Evolutionary conservation across 2,888 invertebrate genomes (phyloP).

Genomic region (Epistrophe eligans): DNA sequence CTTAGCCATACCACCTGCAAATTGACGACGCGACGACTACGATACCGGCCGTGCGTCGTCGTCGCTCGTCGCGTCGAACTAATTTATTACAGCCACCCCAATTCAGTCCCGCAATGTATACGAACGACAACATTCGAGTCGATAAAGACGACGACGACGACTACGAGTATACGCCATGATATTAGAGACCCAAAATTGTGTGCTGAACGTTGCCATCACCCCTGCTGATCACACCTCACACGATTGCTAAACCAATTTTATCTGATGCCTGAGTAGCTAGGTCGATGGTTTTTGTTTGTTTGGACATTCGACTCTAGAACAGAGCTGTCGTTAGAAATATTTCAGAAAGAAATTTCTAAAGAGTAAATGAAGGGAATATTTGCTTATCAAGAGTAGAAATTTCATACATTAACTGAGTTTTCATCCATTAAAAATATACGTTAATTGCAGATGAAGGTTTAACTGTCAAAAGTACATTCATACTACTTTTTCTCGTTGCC

Average conservation of each 20-base stretch:
- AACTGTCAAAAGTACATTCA: too few species aligned
- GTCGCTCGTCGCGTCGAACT: slow-evolving; percentile 14
- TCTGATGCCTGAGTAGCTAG: slow-evolving; percentile 35
- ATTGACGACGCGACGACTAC: background rate
- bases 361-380: background rate
- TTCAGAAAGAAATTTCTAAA: background rate
- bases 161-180: background rate
- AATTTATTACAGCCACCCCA: slow-evolving; percentile 51
- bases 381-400: too few species aligned
- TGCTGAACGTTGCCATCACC: slow-evolving; percentile 26
- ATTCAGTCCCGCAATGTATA: background rate
- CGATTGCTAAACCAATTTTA: slow-evolving; percentile 59
- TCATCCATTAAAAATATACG: too few species aligned
- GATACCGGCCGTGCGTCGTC: background rate
- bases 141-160: background rate
- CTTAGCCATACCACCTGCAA: slow-evolving; percentile 36
- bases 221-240: slow-evolving; percentile 59
- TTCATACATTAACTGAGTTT: too few species aligned
- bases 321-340: slow-evolving; percentile 5
- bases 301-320: background rate
- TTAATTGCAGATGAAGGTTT: too few species aligned
- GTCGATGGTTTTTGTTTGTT: slow-evolving; percentile 13
- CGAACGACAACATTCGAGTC: background rate
- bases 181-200: slow-evolving; percentile 6
- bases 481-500: too few species aligned